Conservation (phyloP, 2,888 invertebrate genomes). For the Adelphocoris suturalis region DNA sequence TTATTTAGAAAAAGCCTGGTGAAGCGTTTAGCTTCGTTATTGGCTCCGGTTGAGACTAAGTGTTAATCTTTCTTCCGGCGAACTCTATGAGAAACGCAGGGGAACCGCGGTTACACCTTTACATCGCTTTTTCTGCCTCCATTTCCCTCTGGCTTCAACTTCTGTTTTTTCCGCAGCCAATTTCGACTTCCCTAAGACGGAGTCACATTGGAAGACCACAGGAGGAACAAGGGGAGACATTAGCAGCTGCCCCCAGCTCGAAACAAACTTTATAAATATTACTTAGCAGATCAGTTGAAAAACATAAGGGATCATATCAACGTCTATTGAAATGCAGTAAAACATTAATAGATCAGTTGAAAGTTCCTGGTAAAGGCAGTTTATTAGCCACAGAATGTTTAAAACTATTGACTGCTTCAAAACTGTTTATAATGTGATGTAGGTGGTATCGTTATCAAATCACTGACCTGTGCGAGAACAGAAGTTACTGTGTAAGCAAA, state of each 20-base stretch:
- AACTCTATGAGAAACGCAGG: conserved; percentile 47
- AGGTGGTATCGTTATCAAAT: too few relatives aligned
- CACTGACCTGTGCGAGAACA: too few relatives aligned
- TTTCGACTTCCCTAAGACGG: background rate
- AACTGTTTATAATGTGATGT: too few relatives aligned
- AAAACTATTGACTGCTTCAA: too few relatives aligned
- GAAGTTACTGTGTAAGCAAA: too few relatives aligned
- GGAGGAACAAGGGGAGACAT: background rate
- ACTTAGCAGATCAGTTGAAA: background rate
- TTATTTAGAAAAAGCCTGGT: conserved; percentile 9
- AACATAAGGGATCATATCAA: too few relatives aligned
- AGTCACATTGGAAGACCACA: background rate
- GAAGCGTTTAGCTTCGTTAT: conserved; percentile 16
- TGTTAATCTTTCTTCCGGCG: conserved; percentile 32
- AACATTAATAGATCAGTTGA: too few relatives aligned
- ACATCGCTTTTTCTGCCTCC: conserved; percentile 24
- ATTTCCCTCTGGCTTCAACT: conserved; percentile 32
- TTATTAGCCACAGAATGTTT: too few relatives aligned
- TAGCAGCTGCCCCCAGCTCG: background rate
- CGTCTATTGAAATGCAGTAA: too few relatives aligned
- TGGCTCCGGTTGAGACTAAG: conserved; percentile 28
- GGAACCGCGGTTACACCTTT: conserved; percentile 47
- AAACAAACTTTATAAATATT: background rate
- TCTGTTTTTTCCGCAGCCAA: conserved; percentile 27
- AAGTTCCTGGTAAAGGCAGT: too few relatives aligned